Evolutionary conservation across 2,113 vertebrate genomes (phyloP).

Genomic region (Garra rufa): DNA sequence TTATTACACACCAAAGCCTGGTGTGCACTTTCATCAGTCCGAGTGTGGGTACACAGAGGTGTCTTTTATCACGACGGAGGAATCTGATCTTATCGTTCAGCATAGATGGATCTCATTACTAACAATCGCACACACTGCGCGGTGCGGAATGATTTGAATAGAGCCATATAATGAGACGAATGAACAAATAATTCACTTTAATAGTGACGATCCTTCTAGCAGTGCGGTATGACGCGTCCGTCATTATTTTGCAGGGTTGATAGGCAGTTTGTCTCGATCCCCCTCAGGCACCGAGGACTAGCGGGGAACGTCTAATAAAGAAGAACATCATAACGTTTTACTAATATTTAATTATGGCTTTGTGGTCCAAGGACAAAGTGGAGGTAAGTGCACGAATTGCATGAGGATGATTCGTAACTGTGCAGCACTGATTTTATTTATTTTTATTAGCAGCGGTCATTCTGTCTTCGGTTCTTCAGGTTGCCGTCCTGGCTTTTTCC

Average conservation of each 20-base stretch:
- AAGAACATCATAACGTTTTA: conserved; percentile 55
- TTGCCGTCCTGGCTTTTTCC: background rate
- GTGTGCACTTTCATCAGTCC: conserved; percentile 40
- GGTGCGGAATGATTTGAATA: conserved; percentile 30
- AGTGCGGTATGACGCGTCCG: conserved; percentile 6
- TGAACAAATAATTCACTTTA: conserved; percentile 43
- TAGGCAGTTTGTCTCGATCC: conserved; percentile 43
- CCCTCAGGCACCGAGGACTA: conserved; percentile 32
- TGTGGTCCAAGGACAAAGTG: conserved; percentile 55
- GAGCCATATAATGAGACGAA: conserved; percentile 26
- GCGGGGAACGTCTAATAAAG: conserved; percentile 42
- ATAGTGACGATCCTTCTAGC: conserved; percentile 27
- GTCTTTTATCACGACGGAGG: conserved; percentile 40
- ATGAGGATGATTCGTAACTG: conserved; percentile 51
- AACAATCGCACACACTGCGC: conserved; percentile 32
- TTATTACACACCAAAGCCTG: conserved; percentile 49
- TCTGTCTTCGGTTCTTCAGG: background rate
- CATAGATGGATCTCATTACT: conserved; percentile 41
- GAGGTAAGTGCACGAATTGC: conserved; percentile 44
- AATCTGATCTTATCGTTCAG: conserved; percentile 47
- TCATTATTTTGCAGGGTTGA: conserved; percentile 39
- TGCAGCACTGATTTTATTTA: conserved; percentile 57
- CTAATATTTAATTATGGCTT: conserved; percentile 59
- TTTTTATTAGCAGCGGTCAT: conserved; percentile 53
- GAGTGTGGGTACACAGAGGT: conserved; percentile 41